A percentile compares a stretch with the other conserved stretches of the same genome.
These are phyloP conservation scores for Acrobeloides nanus DNA, from an alignment of 2,888 invertebrate genomes.

Conservation along the genomic window DNA sequence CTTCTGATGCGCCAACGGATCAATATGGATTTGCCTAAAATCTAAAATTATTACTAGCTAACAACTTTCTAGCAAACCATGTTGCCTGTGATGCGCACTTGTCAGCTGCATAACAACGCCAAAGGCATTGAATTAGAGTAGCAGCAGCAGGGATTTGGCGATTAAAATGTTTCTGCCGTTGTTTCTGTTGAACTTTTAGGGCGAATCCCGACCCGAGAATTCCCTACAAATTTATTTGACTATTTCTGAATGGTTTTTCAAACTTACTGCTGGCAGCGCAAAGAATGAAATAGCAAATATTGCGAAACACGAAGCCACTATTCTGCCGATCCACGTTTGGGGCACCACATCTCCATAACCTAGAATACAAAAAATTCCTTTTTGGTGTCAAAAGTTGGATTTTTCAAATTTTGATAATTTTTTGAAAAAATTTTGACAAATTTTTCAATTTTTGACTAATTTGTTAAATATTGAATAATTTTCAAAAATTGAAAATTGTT, in stretches of 20 bases:
- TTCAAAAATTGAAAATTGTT: too few relatives aligned
- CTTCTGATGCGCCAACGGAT: constrained; percentile 37
- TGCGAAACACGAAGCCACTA: constrained; percentile 75
- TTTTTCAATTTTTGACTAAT: too few relatives aligned
- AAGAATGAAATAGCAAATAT: constrained; percentile 80
- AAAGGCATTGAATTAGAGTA: constrained; percentile 72
- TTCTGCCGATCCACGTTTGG: constrained; percentile 78
- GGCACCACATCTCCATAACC: constrained; percentile 81
- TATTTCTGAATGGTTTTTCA: too few relatives aligned
- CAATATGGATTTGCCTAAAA: constrained; percentile 47
- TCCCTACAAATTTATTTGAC: constrained; percentile 65
- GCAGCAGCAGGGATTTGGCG: constrained; percentile 73
- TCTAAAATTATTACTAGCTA: too few relatives aligned
- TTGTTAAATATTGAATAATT: too few relatives aligned
- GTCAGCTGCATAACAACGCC: constrained; percentile 72
- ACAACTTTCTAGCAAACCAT: too few relatives aligned
- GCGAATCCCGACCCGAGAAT: constrained; percentile 78
- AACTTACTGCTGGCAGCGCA: constrained; percentile 74
- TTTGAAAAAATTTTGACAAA: too few relatives aligned
- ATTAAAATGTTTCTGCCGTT: constrained; percentile 78
- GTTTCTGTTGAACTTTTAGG: constrained; percentile 76
- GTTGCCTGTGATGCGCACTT: constrained; percentile 28
- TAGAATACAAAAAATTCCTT: too few relatives aligned
- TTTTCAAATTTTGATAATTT: too few relatives aligned
- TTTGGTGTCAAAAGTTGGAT: too few relatives aligned